Percentiles rank a stretch among this genome's conserved stretches.
Evolutionary conservation across 1,140 invertebrate species (phyloP).

Genomic region (Himalopsyche phryganea): DNA sequence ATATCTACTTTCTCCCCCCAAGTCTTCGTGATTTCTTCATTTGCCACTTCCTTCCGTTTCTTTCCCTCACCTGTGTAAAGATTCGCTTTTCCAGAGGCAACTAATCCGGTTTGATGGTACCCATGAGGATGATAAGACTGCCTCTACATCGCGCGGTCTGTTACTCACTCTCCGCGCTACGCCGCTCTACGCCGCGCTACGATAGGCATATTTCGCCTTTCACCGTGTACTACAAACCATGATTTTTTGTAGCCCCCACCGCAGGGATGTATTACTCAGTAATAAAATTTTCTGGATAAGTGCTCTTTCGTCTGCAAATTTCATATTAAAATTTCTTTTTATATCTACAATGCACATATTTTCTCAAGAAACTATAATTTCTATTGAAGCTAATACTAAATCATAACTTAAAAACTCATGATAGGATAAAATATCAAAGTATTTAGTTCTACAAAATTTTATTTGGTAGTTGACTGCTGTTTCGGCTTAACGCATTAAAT

Average conservation of each 20-base stretch:
- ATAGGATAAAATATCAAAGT: no score
- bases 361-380: no score
- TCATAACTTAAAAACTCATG: no score
- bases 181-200: conserved; percentile 2
- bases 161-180: conserved; percentile 3
- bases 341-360: no score
- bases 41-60: conserved; percentile 4
- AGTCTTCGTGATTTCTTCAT: conserved; percentile 24
- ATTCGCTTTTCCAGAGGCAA: background rate
- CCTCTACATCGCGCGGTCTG: conserved; percentile 2
- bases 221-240: background rate
- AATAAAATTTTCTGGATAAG: background rate
- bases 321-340: no score
- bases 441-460: no score
- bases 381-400: no score
- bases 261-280: background rate
- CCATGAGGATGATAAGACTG: conserved; percentile 20
- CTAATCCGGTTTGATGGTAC: conserved; percentile 29
- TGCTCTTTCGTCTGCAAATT: no score
- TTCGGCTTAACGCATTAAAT: no score
- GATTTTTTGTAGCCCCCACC: background rate
- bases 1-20: conserved; percentile 2
- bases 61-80: conserved; percentile 13
- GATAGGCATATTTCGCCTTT: background rate
- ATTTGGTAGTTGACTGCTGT: no score